Base-by-base conservation (phyloP, 2,888 invertebrate genomes). In the Eupithecia subumbrata region DNA sequence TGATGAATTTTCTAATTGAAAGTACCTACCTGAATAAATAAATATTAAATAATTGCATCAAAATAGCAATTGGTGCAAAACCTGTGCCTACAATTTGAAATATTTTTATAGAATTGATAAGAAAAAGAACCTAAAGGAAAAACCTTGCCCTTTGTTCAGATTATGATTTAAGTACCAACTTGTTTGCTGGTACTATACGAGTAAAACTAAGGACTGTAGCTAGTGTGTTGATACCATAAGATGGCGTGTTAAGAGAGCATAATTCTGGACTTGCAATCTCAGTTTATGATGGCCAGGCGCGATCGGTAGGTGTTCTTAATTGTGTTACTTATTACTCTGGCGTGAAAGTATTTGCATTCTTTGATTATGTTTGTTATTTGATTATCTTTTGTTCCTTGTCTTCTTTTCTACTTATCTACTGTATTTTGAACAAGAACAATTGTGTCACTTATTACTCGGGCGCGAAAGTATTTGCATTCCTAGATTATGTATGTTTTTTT, bases 181-280 rank as follows among this genome's bases (percentile, higher is more conserved):
- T 8, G 9, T n/a, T n/a, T n/a, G n/a, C 52, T 52, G n/a, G 56
- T 56, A 1, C 11, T 22, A 56, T 56, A 66, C 67, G 14, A 43
- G 67, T 22, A 43, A 43, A 68, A 4, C 43, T 43, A 40, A 43
- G 25, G 7, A 16, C 14, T 5, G 5, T 9, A 68, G 9, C 67
- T 67, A 37, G 68, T 68, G 14, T 68, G 40, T 68, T 91, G 91
- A 90, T 90, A 89, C 88, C 87, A 86, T 82, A 80, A 86, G 90
- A 89, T 94, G 86, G 94, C 94, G 94, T 94, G 94, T 87, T 89
- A 85, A 87, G 85, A 81, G 88, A 83, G 87, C 92, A 94, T 94
- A 93, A 94, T 91, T 92, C 89, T 84, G 82, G 79, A 83, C 83
- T 85, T 81, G 85, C 90, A 89, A 92, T 91, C 92, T 89, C 86